Percentiles rank a stretch among this genome's conserved stretches.
Conservation (phyloP, 2,113 vertebrate genomes). For the Pholis gunnellus region DNA sequence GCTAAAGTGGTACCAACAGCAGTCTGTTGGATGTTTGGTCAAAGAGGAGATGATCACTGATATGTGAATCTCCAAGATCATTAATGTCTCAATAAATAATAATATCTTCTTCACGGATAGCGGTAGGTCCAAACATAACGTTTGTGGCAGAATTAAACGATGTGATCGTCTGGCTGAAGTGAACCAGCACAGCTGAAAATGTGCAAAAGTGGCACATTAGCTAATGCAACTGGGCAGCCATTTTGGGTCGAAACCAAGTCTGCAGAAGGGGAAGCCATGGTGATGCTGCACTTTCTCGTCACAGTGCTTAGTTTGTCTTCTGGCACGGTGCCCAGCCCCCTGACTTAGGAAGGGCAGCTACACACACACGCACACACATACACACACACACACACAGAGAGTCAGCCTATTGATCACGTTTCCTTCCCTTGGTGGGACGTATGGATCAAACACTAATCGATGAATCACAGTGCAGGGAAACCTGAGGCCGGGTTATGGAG, state of each 20-base stretch:
- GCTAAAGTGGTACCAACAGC: not conserved
- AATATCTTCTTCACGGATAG: not conserved
- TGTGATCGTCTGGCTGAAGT: not conserved
- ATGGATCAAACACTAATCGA: constrained; percentile 49
- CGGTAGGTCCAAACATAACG: not conserved
- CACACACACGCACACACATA: constrained; percentile 26
- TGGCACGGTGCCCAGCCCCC: constrained; percentile 46
- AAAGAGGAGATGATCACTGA: not conserved
- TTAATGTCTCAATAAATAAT: not conserved
- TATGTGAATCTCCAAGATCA: not conserved
- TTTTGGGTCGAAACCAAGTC: constrained; percentile 48
- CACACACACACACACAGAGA: constrained; percentile 28
- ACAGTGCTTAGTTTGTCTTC: constrained; percentile 55
- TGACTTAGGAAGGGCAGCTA: constrained; percentile 40
- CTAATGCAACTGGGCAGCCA: constrained; percentile 68
- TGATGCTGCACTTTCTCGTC: constrained; percentile 70
- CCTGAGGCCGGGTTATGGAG: constrained; percentile 29
- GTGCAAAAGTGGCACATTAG: constrained; percentile 62
- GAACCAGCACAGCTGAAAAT: constrained; percentile 49
- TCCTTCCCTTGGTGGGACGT: constrained; percentile 19
- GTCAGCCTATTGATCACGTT: constrained; percentile 41
- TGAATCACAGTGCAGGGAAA: constrained; percentile 21
- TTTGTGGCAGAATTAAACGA: not conserved
- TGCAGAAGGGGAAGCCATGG: constrained; percentile 52
- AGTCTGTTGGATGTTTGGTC: not conserved